Evolutionary conservation across 2,888 invertebrate species (phyloP), one percentile per base, ranked within the genome.

Genomic region (Trisateles emortualis): DNA sequence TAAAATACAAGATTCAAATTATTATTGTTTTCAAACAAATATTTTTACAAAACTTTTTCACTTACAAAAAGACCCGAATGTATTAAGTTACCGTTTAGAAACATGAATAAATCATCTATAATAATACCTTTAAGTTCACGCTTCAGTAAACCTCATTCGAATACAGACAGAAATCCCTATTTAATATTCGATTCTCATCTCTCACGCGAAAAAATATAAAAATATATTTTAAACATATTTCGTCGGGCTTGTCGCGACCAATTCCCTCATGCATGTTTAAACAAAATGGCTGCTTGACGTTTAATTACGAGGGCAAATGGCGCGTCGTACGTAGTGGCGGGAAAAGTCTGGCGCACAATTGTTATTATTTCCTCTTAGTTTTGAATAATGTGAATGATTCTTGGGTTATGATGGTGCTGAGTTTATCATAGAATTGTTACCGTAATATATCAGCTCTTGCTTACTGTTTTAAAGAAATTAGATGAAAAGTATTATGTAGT

Each of bases 281-380:
- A 59, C 74, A 84, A 83, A 85, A 87, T 83, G 83, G 81, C 72
- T 68, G 84, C 74, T 76, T 82, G 88, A 86, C 87, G 78, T 88
- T 86, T 87, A 89, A 89, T 89, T 87, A 87, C 83, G 81, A 70
- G 69, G 52, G 76, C 58, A 79, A 72, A 49, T 32, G 39, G 43
- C 52, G 49, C 39, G 22, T 39, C 51, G 47, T 13, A 45, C 33
- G 22, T 36, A 26, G 8, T 13, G 35, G 46, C 44, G 29, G 29
- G 16, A 46, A 46, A 46, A 36, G 36, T 38, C 38, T 46, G 38
- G 42, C 5, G 29, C 33, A 13, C 32, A 24, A 24, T 38, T 19
- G 32, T 38, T 11, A 3, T 19, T 38, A n/a, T 19, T n/a, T 19
- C 13, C 22, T 29, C 13, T 39, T 39, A 9, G 16, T n/a, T 13